phyloP scores from a whole-genome alignment of 2,113 vertebrate species.

The Heterochromis multidens region DNA sequence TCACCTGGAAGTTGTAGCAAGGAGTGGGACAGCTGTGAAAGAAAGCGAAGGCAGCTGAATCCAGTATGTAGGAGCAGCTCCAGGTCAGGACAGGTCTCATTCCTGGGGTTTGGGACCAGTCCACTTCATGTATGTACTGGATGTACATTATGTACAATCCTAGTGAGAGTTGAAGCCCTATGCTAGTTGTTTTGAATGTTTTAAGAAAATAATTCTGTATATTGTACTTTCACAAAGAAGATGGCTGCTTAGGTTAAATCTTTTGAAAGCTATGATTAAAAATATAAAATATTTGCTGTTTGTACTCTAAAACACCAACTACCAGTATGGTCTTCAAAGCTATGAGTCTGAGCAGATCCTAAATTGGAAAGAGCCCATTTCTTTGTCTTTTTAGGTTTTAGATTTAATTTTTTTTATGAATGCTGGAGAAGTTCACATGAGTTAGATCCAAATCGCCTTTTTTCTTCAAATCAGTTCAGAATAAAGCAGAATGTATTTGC shows the following conservation, averaged over 20 bases:
- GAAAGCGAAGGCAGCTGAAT: neutral
- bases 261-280: neutral
- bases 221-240: neutral
- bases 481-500: constrained; percentile 55
- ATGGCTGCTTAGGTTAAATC: neutral
- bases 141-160: neutral
- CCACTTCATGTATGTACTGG: constrained; percentile 2
- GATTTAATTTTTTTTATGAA: neutral
- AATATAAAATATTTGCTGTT: neutral
- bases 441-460: constrained; percentile 22
- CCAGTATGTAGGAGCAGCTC: neutral
- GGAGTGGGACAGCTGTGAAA: neutral
- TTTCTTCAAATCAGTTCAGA: neutral
- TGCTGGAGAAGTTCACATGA: constrained; percentile 46
- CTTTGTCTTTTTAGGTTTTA: neutral
- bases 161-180: neutral
- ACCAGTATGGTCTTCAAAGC: neutral
- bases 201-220: neutral
- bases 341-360: constrained; percentile 1
- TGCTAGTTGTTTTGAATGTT: constrained; percentile 23
- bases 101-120: constrained; percentile 12
- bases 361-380: neutral
- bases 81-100: neutral
- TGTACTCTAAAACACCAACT: constrained; percentile 1
- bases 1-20: constrained; percentile 24